A percentile compares a stretch with the other conserved stretches of the same genome.
phyloP scores from a whole-genome alignment of 2,888 invertebrate genomes.

The Catocala sponsa region DNA sequence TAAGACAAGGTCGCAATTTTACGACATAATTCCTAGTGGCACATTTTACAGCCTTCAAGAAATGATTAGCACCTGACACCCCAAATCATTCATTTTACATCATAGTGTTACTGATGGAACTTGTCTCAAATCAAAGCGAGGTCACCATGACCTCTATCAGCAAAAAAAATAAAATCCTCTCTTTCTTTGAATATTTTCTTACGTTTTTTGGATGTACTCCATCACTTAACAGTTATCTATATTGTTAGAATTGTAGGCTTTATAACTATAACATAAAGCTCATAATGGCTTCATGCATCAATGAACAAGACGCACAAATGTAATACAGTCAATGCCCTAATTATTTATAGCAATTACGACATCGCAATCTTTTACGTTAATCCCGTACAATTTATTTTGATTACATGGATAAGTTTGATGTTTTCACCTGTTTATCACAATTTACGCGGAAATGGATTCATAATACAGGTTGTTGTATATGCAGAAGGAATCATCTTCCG shows the following conservation, averaged over 20 bases:
- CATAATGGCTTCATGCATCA: conserved; percentile 27
- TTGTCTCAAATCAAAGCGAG: conserved; percentile 32
- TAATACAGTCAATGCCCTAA: conserved; percentile 48
- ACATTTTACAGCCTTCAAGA: neutral
- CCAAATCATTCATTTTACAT: conserved; percentile 24
- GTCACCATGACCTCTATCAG: conserved; percentile 19
- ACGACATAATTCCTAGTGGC: neutral
- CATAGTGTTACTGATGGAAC: conserved; percentile 26
- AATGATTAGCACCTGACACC: conserved; percentile 11
- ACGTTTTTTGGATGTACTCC: conserved; percentile 19
- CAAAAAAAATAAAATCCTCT: conserved; percentile 20
- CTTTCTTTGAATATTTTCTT: conserved; percentile 19
- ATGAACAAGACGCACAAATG: conserved; percentile 25
- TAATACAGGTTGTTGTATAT: too few relatives aligned
- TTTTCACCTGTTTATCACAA: neutral
- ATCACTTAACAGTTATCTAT: conserved; percentile 13
- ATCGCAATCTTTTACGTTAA: conserved; percentile 34
- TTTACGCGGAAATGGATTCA: too few relatives aligned
- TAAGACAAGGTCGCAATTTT: neutral
- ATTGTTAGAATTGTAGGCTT: conserved; percentile 28
- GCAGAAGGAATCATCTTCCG: too few relatives aligned
- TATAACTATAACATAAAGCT: conserved; percentile 20
- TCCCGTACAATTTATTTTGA: conserved; percentile 19
- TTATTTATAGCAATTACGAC: conserved; percentile 42
- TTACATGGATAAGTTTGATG: conserved; percentile 1